phyloP scores from a whole-genome alignment of 2,113 vertebrate genomes.

The Calonectris borealis region DNA sequence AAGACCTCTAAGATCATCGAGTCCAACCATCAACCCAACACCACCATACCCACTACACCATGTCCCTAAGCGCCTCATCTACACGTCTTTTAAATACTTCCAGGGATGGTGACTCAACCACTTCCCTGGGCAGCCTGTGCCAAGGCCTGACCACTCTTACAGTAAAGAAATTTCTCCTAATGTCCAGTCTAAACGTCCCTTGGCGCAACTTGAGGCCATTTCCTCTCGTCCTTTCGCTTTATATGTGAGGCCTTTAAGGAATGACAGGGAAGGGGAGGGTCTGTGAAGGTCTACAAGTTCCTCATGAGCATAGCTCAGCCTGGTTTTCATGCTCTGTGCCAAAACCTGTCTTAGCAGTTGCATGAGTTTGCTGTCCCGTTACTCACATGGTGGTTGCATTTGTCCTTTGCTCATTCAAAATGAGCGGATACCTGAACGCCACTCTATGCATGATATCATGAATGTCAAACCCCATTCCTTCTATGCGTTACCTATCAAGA shows the following conservation, averaged over 20 bases:
- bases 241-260: neutral
- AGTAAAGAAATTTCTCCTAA: too few species aligned
- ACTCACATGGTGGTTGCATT: neutral
- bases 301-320: neutral
- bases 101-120: too few species aligned
- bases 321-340: too few species aligned
- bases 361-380: neutral
- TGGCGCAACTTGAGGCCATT: too few species aligned
- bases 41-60: too few species aligned
- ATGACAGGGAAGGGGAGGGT: neutral
- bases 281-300: neutral
- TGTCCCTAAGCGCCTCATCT: too few species aligned
- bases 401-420: neutral
- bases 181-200: too few species aligned
- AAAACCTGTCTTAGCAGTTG: neutral
- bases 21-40: too few species aligned
- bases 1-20: too few species aligned
- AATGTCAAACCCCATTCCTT: neutral
- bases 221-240: neutral
- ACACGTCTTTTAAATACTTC: too few species aligned
- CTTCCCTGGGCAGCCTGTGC: too few species aligned
- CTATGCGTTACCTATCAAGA: neutral
- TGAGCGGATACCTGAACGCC: neutral
- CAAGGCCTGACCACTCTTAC: too few species aligned
- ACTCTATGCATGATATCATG: neutral